Percentiles rank a stretch among this genome's conserved stretches.
Evolutionary conservation across 2,113 vertebrate species (phyloP).

Genomic region (Pachypanchax playfairii): DNA sequence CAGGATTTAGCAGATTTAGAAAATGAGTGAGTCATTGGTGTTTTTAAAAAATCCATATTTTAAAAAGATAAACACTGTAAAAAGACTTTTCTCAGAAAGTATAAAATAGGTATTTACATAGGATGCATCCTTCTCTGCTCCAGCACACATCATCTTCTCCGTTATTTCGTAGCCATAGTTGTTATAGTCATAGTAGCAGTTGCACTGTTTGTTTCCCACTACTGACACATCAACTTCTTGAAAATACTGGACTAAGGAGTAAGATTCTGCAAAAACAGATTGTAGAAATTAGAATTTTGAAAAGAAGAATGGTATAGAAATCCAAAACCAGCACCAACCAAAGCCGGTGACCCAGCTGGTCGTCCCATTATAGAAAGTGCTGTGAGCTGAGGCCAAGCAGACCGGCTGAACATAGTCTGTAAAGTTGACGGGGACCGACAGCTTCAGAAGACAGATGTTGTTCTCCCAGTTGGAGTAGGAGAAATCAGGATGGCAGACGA

Average conservation of each 20-base stretch:
- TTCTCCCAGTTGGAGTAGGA: slow-evolving; percentile 19
- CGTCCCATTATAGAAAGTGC: slow-evolving; percentile 27
- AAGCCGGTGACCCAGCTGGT: slow-evolving; percentile 64
- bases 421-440: slow-evolving; percentile 42
- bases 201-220: slow-evolving; percentile 56
- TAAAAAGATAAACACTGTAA: too few relatives aligned
- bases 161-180: slow-evolving; percentile 33
- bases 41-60: too few relatives aligned
- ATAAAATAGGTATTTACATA: slow-evolving; percentile 15
- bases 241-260: fast-evolving
- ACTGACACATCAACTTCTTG: slow-evolving; percentile 51
- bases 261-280: background rate
- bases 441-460: slow-evolving; percentile 79
- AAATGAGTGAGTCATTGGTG: too few relatives aligned
- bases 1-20: too few relatives aligned
- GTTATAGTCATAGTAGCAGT: background rate
- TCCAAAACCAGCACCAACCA: background rate
- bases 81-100: too few relatives aligned
- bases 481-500: slow-evolving; percentile 57
- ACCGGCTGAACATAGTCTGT: slow-evolving; percentile 66
- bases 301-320: too few relatives aligned
- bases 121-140: slow-evolving; percentile 70
- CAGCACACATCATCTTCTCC: slow-evolving; percentile 81
- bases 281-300: background rate
- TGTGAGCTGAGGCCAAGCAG: slow-evolving; percentile 75